phyloP scores from a whole-genome alignment of 2,113 vertebrate species.

The Columbina picui region DNA sequence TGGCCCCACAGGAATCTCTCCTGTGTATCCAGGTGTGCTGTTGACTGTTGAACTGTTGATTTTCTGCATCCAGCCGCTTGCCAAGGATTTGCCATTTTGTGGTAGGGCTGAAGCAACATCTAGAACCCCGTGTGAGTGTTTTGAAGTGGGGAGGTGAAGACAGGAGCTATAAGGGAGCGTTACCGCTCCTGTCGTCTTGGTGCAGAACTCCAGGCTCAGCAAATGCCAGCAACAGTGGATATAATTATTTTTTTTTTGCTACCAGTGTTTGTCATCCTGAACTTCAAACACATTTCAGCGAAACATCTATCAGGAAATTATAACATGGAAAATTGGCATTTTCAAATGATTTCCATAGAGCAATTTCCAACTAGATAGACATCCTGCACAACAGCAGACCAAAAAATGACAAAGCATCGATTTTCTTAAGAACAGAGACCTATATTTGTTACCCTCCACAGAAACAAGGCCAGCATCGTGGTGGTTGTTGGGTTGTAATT shows the following conservation, averaged over 20 bases:
- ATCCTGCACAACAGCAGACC: slow-evolving; percentile 3
- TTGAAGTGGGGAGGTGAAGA: neutral
- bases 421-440: slow-evolving; percentile 6
- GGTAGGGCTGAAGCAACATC: neutral
- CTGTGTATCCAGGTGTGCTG: neutral
- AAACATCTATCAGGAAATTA: neutral
- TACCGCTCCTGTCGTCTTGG: neutral
- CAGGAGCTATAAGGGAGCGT: neutral
- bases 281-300: neutral
- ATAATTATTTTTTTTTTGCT: neutral
- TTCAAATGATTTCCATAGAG: neutral
- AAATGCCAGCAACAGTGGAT: neutral
- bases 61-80: neutral
- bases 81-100: neutral
- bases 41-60: neutral
- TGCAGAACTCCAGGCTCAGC: neutral
- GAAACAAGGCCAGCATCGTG: neutral
- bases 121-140: neutral
- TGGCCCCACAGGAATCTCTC: neutral
- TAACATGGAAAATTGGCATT: slow-evolving; percentile 49
- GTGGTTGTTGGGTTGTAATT: neutral
- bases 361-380: slow-evolving; percentile 7
- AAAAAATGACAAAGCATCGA: slow-evolving; percentile 14
- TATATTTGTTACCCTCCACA: neutral
- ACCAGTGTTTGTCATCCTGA: neutral